phyloP scores from a whole-genome alignment of 2,888 invertebrate genomes.

The Oligia latruncula region DNA sequence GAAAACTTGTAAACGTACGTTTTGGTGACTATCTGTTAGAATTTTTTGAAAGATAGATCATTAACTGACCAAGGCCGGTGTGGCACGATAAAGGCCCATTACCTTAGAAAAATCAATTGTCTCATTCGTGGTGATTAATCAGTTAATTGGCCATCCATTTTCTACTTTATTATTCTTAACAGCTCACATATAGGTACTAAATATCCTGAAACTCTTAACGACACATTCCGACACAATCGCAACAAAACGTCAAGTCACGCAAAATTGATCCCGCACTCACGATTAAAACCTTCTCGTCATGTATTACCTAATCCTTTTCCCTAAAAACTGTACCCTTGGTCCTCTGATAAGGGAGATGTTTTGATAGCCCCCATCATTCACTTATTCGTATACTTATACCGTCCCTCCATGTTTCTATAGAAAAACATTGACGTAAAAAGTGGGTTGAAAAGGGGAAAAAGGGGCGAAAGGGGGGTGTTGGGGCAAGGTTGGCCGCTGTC shows the following conservation, averaged over 20 bases:
- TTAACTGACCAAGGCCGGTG: no score
- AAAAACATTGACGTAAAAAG: slow-evolving; percentile 90
- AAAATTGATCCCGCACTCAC: slow-evolving; percentile 66
- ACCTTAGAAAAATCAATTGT: no score
- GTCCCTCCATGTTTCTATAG: slow-evolving; percentile 82
- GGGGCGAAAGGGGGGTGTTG: slow-evolving; percentile 72
- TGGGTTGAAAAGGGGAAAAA: slow-evolving; percentile 79
- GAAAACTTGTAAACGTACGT: no score
- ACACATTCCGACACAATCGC: slow-evolving; percentile 32
- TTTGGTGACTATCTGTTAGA: not conserved
- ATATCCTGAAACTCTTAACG: slow-evolving; percentile 6
- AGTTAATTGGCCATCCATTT: not conserved
- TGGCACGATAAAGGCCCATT: no score
- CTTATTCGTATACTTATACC: slow-evolving; percentile 81
- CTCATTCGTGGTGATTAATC: no score
- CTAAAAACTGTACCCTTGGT: slow-evolving; percentile 84
- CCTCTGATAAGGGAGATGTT: slow-evolving; percentile 87
- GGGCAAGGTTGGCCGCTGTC: slow-evolving; percentile 88
- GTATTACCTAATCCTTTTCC: slow-evolving; percentile 85
- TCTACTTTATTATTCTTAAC: not conserved
- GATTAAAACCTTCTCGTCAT: slow-evolving; percentile 79
- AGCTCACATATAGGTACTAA: not conserved
- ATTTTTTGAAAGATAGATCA: not conserved
- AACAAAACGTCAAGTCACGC: slow-evolving; percentile 60
- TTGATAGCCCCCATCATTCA: slow-evolving; percentile 89